Evolutionary conservation across 2,888 invertebrate genomes (phyloP).

Genomic region (Gerris lacustris): DNA sequence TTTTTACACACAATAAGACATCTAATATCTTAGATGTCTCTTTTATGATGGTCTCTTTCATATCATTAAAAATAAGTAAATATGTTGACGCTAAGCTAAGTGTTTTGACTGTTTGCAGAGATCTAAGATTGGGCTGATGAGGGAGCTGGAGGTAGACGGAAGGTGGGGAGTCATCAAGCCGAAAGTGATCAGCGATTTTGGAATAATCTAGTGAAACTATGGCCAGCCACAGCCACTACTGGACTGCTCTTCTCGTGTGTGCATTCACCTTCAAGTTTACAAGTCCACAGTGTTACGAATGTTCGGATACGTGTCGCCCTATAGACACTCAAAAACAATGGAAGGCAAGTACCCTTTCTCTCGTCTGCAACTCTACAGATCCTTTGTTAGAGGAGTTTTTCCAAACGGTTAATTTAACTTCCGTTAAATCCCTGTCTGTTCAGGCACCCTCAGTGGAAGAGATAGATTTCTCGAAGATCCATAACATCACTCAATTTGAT

Average conservation of each 20-base stretch:
- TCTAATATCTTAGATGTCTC: too few relatives aligned
- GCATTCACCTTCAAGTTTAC: neutral
- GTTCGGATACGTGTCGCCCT: neutral
- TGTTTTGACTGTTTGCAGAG: neutral
- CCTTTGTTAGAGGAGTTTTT: neutral
- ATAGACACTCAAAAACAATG: neutral
- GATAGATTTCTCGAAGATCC: neutral
- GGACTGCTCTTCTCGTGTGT: neutral
- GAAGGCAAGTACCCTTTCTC: neutral
- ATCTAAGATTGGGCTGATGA: neutral
- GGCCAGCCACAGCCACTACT: neutral
- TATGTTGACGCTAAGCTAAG: neutral
- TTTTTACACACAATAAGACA: too few relatives aligned
- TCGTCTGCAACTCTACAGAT: neutral
- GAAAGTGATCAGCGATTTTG: neutral
- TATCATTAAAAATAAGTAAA: too few relatives aligned
- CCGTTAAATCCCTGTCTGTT: neutral
- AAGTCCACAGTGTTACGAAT: neutral
- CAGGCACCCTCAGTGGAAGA: neutral
- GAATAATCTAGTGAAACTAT: neutral
- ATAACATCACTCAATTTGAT: constrained; percentile 6
- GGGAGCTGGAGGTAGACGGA: neutral
- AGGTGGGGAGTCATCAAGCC: neutral
- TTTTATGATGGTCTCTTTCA: too few relatives aligned
- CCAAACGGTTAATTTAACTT: neutral